A percentile compares a stretch with the other conserved stretches of the same genome.
phyloP scores from a whole-genome alignment of 2,888 invertebrate species.

The Herminia tarsipennalis region DNA sequence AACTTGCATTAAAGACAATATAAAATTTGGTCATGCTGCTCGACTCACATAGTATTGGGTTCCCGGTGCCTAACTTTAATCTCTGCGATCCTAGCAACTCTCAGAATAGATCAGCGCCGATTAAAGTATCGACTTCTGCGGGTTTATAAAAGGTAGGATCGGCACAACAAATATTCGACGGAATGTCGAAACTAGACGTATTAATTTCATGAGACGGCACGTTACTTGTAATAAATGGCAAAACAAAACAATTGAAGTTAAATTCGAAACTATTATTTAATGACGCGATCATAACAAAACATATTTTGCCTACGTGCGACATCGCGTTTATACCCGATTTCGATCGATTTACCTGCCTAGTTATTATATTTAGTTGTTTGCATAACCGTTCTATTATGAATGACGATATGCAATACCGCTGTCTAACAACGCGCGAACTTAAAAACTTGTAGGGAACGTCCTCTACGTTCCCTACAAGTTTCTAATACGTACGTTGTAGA shows the following conservation, averaged over 20 bases:
- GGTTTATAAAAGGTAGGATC: conserved; percentile 6
- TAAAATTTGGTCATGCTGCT: no score
- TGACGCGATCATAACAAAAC: conserved; percentile 13
- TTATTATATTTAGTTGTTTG: neutral
- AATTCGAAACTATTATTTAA: conserved; percentile 12
- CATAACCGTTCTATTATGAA: neutral
- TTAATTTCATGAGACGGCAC: conserved; percentile 16
- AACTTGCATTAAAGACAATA: no score
- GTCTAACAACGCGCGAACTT: no score
- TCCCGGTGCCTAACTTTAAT: no score
- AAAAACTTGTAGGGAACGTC: no score
- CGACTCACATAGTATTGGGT: no score
- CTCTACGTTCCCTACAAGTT: no score
- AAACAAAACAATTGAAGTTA: conserved; percentile 25
- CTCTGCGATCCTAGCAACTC: neutral
- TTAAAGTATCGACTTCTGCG: neutral
- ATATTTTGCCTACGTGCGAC: conserved; percentile 17
- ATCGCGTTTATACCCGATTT: conserved; percentile 18
- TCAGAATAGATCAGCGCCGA: neutral
- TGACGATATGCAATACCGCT: neutral
- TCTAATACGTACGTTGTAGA: no score
- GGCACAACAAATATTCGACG: conserved; percentile 4
- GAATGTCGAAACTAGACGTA: neutral
- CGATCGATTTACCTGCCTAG: neutral
- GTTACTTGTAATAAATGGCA: conserved; percentile 27